Evolutionary conservation across 1,140 invertebrate species (phyloP).

Genomic region (Tribolium madens): DNA sequence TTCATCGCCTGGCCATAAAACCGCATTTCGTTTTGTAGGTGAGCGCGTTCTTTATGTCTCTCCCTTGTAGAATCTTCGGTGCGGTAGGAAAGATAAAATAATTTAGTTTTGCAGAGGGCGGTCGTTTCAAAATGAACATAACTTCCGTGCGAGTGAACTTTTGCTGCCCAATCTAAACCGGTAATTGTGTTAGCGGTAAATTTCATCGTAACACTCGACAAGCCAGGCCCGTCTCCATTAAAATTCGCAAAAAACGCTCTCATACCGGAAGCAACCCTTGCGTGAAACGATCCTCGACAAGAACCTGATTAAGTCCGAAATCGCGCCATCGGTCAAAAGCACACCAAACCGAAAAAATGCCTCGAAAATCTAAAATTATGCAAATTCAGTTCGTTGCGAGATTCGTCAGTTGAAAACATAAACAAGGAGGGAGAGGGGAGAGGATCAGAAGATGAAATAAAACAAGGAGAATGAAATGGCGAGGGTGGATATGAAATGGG

Average conservation of each 20-base stretch:
- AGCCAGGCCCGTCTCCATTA: constrained; percentile 42
- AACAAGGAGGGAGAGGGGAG: constrained; percentile 58
- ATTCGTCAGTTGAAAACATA: constrained; percentile 64
- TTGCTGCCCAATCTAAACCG: constrained; percentile 62
- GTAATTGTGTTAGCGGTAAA: constrained; percentile 63
- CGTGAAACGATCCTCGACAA: constrained; percentile 11
- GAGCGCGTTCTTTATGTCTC: constrained; percentile 20
- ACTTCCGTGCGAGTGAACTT: constrained; percentile 60
- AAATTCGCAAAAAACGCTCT: constrained; percentile 27
- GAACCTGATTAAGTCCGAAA: constrained; percentile 25
- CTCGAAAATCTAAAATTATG: constrained; percentile 64
- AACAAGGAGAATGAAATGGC: constrained; percentile 66
- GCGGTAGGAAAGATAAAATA: constrained; percentile 53
- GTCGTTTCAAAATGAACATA: constrained; percentile 61
- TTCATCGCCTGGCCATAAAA: constrained; percentile 1
- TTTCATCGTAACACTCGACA: constrained; percentile 58
- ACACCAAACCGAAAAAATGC: constrained; percentile 49
- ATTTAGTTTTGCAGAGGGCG: constrained; percentile 56
- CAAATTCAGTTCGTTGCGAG: constrained; percentile 61
- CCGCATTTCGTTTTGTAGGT: constrained; percentile 20
- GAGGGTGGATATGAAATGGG: constrained; percentile 67
- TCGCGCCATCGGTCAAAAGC: constrained; percentile 4
- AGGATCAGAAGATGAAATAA: constrained; percentile 66
- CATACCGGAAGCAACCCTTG: neutral
- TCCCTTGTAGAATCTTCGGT: constrained; percentile 1